Evolutionary conservation across 2,113 vertebrate genomes (phyloP), one percentile per base, ranked within the genome.

Genomic region (Hypocryptadius cinnamomeus): DNA sequence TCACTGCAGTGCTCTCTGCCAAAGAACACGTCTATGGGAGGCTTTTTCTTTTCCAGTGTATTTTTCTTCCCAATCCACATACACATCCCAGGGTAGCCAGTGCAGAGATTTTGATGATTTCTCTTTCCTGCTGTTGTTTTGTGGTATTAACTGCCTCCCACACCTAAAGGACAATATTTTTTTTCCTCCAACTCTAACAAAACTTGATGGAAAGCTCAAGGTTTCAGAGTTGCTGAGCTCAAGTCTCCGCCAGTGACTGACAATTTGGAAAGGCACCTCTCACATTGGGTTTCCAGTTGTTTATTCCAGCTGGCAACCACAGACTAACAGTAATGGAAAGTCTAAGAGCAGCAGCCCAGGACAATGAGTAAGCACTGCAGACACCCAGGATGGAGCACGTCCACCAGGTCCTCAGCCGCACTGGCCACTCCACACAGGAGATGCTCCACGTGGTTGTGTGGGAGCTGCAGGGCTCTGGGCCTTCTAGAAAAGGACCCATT

Each of bases 141-240:
- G 79, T 78, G 87, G 79, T n/a, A 88, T 88, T 79, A 87, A 72
- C 53, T 73, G 51, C 51, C 87, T 85, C 78, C 60, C 74, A 83
- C 45, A 80, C 64, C 64, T 71, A 85, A 85, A 64, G 74, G 60
- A 92, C 35, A 66, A 77, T 74, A 69, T 73, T 85, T 87, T 79
- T 87, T 87, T 90, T 61, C 54, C 76, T 71, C 47, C 44, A 90
- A 2, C 37, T 79, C 63, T 31, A 82, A 50, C 42, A 87, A 63
- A 92, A 89, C 42, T 80, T 22, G 16, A 68, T 56, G 56, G 79
- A 87, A 94, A 87, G 68, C 60, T 87, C 85, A 73, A 87, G 57
- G 68, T n/a, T 88, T 74, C 68, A 30, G 39, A 90, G 79, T 17
- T 91, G 93, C 91, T 96, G 94, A 93, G 89, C 60, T 93, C 87